Percentiles rank a stretch among this genome's conserved stretches.
Evolutionary conservation across 2,113 vertebrate species (phyloP).

Genomic region (Emydura subglobosa): DNA sequence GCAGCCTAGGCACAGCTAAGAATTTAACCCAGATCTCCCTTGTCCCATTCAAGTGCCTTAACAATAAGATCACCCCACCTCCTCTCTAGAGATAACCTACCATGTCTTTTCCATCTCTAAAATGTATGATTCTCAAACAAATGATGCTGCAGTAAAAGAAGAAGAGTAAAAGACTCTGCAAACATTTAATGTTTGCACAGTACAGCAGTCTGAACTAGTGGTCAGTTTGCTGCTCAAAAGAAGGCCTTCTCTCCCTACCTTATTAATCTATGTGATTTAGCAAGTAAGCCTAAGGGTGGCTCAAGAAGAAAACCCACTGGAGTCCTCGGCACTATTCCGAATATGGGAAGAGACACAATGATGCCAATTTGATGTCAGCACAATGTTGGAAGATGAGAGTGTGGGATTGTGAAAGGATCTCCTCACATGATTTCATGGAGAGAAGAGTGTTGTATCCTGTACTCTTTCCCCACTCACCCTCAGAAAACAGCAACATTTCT

Average conservation of each 20-base stretch:
- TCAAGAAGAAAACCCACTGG: background rate
- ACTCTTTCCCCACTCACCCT: background rate
- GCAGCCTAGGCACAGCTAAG: background rate
- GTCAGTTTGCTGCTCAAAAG: background rate
- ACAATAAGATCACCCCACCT: background rate
- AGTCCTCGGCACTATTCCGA: background rate
- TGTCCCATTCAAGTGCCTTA: background rate
- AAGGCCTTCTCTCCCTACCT: background rate
- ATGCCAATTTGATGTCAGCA: background rate
- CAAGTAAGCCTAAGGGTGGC: background rate
- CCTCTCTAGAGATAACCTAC: background rate
- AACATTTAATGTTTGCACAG: background rate
- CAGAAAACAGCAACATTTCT: background rate
- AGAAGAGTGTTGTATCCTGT: background rate
- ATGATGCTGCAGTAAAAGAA: background rate
- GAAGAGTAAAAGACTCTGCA: background rate
- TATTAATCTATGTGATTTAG: background rate
- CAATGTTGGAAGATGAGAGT: background rate
- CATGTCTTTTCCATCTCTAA: background rate
- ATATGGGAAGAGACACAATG: background rate
- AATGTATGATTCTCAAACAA: background rate
- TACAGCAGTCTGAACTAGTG: background rate
- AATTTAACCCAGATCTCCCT: background rate
- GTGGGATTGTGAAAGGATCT: background rate
- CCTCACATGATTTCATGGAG: background rate